Percentiles rank a stretch among this genome's conserved stretches.
Conservation (phyloP, 2,797 vertebrate species). For the Microcaecilia unicolor region DNA sequence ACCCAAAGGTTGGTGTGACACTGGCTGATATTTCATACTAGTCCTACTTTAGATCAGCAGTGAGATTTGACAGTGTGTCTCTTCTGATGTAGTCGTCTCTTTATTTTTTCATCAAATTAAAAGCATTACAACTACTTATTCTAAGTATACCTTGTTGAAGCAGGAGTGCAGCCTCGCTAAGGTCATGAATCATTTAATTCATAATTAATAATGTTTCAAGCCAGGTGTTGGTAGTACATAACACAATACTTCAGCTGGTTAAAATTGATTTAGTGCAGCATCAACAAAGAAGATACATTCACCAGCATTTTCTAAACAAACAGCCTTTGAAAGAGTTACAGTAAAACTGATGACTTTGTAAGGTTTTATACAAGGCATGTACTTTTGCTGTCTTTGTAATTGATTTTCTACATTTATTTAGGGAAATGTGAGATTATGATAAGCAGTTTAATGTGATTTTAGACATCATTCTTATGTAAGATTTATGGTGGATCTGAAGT, state of each 20-base stretch:
- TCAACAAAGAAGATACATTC: constrained; percentile 22
- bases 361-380: constrained; percentile 12
- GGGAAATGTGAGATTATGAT: constrained; percentile 35
- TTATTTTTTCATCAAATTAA: constrained; percentile 19
- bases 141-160: constrained; percentile 21
- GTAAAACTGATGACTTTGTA: constrained; percentile 37
- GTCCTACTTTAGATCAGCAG: too few species aligned
- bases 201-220: constrained; percentile 39
- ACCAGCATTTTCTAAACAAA: constrained; percentile 31
- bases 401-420: constrained; percentile 17
- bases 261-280: constrained; percentile 32
- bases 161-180: constrained; percentile 20
- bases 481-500: constrained; percentile 13
- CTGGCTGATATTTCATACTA: background rate
- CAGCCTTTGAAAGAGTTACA: constrained; percentile 28
- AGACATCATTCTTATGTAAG: constrained; percentile 26
- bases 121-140: constrained; percentile 22
- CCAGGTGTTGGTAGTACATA: constrained; percentile 10
- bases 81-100: constrained; percentile 1
- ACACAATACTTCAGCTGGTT: constrained; percentile 22
- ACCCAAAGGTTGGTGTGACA: background rate
- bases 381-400: constrained; percentile 12
- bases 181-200: constrained; percentile 32
- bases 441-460: constrained; percentile 25
- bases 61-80: background rate